phyloP scores from a whole-genome alignment of 2,113 vertebrate genomes.

The Morone saxatilis region DNA sequence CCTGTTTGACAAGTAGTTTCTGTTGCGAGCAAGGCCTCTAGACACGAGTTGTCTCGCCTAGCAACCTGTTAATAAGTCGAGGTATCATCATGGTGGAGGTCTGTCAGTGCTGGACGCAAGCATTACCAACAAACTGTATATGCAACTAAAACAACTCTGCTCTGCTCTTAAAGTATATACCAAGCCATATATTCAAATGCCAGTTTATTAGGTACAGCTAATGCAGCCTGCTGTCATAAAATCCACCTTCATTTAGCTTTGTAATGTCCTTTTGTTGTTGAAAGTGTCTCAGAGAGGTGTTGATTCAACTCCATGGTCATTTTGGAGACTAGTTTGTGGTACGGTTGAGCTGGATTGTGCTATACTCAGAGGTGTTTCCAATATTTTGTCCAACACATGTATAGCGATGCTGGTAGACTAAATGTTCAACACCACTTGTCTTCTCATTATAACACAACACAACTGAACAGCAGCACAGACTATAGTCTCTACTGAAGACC shows the following conservation, averaged over 20 bases:
- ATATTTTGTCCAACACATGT: neutral
- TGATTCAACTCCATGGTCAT: too few species aligned
- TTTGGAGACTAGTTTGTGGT: neutral
- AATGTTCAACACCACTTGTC: neutral
- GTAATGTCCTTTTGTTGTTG: neutral
- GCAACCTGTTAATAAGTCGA: constrained; percentile 11
- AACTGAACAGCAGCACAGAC: neutral
- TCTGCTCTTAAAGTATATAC: neutral
- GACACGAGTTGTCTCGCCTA: neutral
- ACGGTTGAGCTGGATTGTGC: neutral
- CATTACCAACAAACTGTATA: neutral
- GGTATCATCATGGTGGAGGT: neutral
- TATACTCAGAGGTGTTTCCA: neutral
- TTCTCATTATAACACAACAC: neutral
- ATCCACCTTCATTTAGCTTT: too few species aligned
- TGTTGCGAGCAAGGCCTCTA: neutral
- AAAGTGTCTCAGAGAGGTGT: too few species aligned
- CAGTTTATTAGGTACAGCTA: neutral
- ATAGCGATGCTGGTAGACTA: too few species aligned
- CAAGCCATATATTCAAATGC: too few species aligned
- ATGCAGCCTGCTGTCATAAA: neutral
- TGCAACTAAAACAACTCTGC: neutral
- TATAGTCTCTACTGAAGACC: neutral
- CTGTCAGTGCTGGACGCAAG: neutral
- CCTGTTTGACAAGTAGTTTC: constrained; percentile 56